These are phyloP conservation scores for Sorex fumeus DNA, from an alignment of 2,113 vertebrate species.

Conservation along the genomic window DNA sequence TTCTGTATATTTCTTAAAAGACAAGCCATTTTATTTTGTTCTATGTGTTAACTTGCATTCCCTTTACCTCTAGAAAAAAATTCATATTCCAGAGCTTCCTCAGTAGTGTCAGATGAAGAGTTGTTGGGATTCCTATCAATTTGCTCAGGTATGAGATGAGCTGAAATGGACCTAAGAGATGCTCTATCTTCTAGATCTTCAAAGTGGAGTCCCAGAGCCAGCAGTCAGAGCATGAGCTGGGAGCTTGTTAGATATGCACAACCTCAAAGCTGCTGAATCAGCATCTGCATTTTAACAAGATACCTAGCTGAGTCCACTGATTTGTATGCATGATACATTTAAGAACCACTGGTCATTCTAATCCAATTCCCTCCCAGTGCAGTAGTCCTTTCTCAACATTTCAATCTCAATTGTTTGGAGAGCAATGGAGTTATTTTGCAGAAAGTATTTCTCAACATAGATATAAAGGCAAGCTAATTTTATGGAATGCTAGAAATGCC, in stretches of 20 bases:
- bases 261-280: not conserved
- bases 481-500: slow-evolving; percentile 3
- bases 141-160: slow-evolving; percentile 4
- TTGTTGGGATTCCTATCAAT: not conserved
- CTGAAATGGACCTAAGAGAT: not conserved
- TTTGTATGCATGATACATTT: not conserved
- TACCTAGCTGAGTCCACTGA: not conserved
- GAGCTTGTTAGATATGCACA: slow-evolving; percentile 2
- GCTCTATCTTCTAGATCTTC: not conserved
- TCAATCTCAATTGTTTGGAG: not conserved
- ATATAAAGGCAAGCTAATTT: slow-evolving; percentile 16
- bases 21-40: too few relatives aligned
- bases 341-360: not conserved
- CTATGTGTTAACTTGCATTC: not conserved
- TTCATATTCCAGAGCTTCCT: not conserved
- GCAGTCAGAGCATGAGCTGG: not conserved
- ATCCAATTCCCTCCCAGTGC: not conserved
- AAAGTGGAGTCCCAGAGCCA: not conserved
- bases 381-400: not conserved
- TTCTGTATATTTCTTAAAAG: too few relatives aligned
- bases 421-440: not conserved
- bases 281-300: slow-evolving; percentile 24
- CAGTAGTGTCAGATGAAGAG: not conserved
- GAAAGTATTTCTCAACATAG: not conserved
- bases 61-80: slow-evolving; percentile 31